Conservation (phyloP, 2,113 vertebrate species). For the Syrmaticus mikado region DNA sequence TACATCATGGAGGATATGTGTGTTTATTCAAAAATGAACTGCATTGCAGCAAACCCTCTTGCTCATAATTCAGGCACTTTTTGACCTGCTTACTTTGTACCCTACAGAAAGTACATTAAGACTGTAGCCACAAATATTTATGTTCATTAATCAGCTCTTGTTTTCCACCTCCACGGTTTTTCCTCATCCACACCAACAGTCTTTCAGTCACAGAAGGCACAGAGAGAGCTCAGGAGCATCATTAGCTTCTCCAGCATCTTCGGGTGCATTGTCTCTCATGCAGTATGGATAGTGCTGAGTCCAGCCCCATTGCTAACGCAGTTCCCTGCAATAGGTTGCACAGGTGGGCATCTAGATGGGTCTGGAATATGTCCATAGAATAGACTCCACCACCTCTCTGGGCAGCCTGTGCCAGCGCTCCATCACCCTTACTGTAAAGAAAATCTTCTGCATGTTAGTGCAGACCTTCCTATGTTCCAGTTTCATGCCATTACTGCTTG, state of each 20-base stretch:
- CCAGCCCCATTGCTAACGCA: too few species aligned
- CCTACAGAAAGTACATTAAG: neutral
- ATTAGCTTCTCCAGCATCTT: neutral
- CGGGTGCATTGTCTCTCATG: rapidly evolving
- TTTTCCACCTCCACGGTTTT: neutral
- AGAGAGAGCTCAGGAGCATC: neutral
- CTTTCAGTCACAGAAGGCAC: neutral
- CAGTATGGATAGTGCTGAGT: neutral
- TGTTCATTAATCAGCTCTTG: neutral
- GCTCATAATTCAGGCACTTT: neutral
- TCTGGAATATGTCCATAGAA: too few species aligned
- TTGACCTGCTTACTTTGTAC: neutral
- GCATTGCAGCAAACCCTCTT: neutral
- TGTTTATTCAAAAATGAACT: neutral
- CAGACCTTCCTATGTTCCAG: too few species aligned
- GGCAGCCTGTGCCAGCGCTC: too few species aligned
- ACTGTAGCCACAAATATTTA: neutral
- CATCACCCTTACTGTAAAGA: too few species aligned
- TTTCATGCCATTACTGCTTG: too few species aligned
- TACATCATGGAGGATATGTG: neutral
- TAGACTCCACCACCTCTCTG: too few species aligned
- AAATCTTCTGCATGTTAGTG: too few species aligned
- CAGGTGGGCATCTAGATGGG: too few species aligned
- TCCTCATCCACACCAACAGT: rapidly evolving
- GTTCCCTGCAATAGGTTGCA: too few species aligned